Evolutionary conservation across 2,888 invertebrate genomes (phyloP).

Genomic region (Lithophane leautieri): DNA sequence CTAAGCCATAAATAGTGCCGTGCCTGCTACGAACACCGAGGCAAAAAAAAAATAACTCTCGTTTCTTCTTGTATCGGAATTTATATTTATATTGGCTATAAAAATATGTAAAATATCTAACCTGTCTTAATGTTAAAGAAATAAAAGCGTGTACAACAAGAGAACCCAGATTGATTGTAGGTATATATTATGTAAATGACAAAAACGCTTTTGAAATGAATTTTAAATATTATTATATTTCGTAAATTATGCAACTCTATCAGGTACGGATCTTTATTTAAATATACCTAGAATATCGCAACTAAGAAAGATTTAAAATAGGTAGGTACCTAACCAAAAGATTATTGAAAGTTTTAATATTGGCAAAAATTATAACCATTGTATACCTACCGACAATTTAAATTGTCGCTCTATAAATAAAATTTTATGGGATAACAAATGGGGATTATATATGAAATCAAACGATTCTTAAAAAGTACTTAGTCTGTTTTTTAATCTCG

Average conservation of each 20-base stretch:
- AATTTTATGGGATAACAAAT: background rate
- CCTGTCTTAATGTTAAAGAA: slow-evolving; percentile 16
- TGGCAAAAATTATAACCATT: background rate
- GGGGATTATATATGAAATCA: slow-evolving; percentile 4
- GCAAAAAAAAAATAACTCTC: background rate
- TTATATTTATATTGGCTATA: slow-evolving; percentile 25
- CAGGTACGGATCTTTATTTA: background rate
- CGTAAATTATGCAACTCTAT: background rate
- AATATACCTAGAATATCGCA: background rate
- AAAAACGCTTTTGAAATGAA: background rate
- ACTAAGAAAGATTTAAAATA: background rate
- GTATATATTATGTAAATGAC: slow-evolving; percentile 5
- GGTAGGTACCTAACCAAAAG: too few species aligned
- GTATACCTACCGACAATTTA: background rate
- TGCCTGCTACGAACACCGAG: too few species aligned
- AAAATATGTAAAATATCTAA: slow-evolving; percentile 31
- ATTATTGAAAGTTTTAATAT: background rate
- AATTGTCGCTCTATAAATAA: background rate
- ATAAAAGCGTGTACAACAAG: too few species aligned
- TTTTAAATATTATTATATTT: slow-evolving; percentile 2
- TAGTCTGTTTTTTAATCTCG: too few species aligned
- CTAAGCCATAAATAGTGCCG: too few species aligned
- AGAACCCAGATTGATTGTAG: background rate
- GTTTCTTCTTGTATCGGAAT: slow-evolving; percentile 14
- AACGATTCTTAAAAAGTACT: background rate